phyloP scores from a whole-genome alignment of 2,113 vertebrate species.

The Actenoides lindsayi region DNA sequence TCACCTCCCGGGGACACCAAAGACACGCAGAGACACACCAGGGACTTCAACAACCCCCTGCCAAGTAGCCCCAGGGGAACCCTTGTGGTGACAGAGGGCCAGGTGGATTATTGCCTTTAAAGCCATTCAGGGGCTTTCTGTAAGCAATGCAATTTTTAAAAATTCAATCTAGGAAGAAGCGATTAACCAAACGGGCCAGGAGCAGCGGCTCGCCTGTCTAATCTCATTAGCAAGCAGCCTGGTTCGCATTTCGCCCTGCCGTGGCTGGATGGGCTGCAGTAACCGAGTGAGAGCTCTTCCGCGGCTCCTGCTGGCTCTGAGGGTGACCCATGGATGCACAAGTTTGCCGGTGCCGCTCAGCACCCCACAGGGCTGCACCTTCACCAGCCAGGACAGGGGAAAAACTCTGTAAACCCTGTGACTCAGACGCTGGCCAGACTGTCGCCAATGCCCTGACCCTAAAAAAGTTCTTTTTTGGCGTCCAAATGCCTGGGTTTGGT shows the following conservation, averaged over 20 bases:
- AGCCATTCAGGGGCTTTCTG: slow-evolving; percentile 3
- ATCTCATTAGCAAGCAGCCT: not conserved
- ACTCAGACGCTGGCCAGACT: not conserved
- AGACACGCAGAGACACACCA: fast-evolving
- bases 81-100: not conserved
- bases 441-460: not conserved
- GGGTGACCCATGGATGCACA: fast-evolving
- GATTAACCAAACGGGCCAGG: slow-evolving; percentile 7
- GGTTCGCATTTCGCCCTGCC: not conserved
- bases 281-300: not conserved
- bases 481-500: not conserved
- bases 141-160: not conserved
- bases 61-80: not conserved
- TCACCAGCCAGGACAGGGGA: not conserved
- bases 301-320: not conserved
- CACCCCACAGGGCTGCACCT: not conserved
- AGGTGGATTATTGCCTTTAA: slow-evolving; percentile 34
- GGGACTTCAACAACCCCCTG: not conserved
- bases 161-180: slow-evolving; percentile 29
- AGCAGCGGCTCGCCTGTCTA: not conserved
- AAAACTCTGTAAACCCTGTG: not conserved
- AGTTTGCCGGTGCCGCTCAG: not conserved
- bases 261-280: not conserved
- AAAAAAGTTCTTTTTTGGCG: not conserved
- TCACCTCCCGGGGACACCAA: not conserved